Evolutionary conservation across 2,113 vertebrate genomes (phyloP), one percentile per base, ranked within the genome.

Genomic region (Petrocephalus zakoni): DNA sequence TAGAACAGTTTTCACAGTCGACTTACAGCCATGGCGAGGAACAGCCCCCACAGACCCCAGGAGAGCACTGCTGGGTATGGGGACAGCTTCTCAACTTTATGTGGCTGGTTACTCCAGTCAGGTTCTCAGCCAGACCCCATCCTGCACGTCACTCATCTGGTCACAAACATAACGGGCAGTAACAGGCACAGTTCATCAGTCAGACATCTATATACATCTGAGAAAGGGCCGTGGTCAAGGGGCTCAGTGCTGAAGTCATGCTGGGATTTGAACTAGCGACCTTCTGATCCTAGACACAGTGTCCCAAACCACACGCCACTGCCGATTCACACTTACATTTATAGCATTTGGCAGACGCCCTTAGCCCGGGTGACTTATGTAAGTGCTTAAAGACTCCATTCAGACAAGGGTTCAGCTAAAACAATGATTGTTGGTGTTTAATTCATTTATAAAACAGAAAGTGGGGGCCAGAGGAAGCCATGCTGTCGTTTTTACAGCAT

Each of bases 371-470:
- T 42, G 42, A 42, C 42, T 42, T 42, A 42, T 42, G 42, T 3
- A 42, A 42, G 42, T 42, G 42, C 42, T 42, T 42, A 42, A 42
- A 42, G 42, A 42, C 9, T 9, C 61, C 25, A 2, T 29, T 64
- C 9, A 29, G n/a, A 0, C 78, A 92, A 92, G 92, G 11, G 88
- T 88, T 90, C 87, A 92, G 93, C 92, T 90, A 87, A 92, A 94
- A 92, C 93, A 92, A 93, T 90, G 89, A 11, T 90, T 19, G 34
- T 34, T 49, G 21, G 52, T 13, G 3, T 87, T 91, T 93, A 90
- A 94, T 94, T 92, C 92, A 93, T 93, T 91, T 88, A 93, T 93
- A 90, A 87, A 64, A 75, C 86, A 89, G 19, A 22, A 61, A 64
- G 11, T 68, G 46, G 46, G 46, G 3, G 21, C 22, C 90, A 87